Evolutionary conservation across 2,113 vertebrate genomes (phyloP).

Genomic region (Hydropotes inermis): DNA sequence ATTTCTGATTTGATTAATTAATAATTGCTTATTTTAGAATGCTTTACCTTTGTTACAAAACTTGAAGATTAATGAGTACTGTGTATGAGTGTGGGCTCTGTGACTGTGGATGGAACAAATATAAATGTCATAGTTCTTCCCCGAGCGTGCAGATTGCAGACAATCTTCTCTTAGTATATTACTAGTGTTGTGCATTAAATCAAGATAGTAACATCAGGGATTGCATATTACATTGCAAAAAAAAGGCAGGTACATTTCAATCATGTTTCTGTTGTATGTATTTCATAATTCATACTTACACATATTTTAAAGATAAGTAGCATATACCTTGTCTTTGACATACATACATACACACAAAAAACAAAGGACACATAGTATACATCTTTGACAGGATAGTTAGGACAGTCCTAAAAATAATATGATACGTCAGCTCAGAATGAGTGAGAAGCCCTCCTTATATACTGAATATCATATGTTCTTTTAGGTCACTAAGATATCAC

Average conservation of each 20-base stretch:
- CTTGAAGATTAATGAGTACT: not conserved
- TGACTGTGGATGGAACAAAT: not conserved
- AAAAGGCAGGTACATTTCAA: not conserved
- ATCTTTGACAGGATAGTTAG: not conserved
- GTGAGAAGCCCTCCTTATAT: not conserved
- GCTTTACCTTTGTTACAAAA: constrained; percentile 11
- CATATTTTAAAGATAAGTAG: constrained; percentile 22
- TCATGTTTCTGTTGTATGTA: constrained; percentile 3
- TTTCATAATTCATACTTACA: not conserved
- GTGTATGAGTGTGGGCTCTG: not conserved
- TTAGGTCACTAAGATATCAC: not conserved
- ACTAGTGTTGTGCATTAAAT: not conserved
- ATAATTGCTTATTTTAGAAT: constrained; percentile 9
- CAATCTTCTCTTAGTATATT: not conserved
- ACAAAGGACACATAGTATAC: not conserved
- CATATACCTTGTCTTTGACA: not conserved
- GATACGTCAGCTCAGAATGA: not conserved
- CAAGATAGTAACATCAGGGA: not conserved
- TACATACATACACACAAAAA: not conserved
- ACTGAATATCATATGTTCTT: not conserved
- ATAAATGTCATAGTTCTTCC: not conserved
- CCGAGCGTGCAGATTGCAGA: not conserved
- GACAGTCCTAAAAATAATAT: not conserved
- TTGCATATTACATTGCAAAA: not conserved
- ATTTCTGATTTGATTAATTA: not conserved